Conservation (phyloP, 64 coral and sea anemone species). For the Porites australiensis region DNA sequence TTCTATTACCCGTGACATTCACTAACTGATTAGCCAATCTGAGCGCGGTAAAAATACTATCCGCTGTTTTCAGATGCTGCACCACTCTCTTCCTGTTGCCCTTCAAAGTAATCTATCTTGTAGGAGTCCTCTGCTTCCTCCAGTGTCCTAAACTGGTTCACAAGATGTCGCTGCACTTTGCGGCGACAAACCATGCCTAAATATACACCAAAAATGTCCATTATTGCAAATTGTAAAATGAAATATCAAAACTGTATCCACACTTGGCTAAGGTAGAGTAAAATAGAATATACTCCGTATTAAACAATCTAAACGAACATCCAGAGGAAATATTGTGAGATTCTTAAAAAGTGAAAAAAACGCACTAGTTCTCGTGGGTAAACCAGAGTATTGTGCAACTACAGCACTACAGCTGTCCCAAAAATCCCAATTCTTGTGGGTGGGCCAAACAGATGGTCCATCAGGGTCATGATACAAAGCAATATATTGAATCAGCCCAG, state of each 20-base stretch:
- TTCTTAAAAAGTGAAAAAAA: not conserved
- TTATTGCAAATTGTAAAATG: not conserved
- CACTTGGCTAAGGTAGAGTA: too few species aligned
- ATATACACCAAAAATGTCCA: not conserved
- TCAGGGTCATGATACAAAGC: not conserved
- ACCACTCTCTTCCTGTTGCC: not conserved
- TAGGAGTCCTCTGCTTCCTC: conserved; percentile 29
- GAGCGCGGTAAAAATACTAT: too few species aligned
- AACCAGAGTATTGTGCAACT: not conserved
- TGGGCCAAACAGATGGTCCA: not conserved
- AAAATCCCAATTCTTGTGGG: not conserved
- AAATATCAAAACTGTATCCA: not conserved
- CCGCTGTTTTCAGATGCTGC: too few species aligned
- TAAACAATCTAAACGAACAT: not conserved
- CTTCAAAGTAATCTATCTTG: conserved; percentile 30
- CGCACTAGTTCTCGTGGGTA: not conserved
- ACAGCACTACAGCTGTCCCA: not conserved
- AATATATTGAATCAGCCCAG: not conserved
- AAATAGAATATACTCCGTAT: too few species aligned
- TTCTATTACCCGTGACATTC: too few species aligned
- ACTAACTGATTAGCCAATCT: too few species aligned
- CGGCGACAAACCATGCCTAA: conserved; percentile 24
- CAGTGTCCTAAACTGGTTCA: not conserved
- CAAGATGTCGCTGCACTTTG: not conserved
- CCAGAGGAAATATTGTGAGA: not conserved